phyloP scores from a whole-genome alignment of 2,113 vertebrate species.

The Petroica traversi region DNA sequence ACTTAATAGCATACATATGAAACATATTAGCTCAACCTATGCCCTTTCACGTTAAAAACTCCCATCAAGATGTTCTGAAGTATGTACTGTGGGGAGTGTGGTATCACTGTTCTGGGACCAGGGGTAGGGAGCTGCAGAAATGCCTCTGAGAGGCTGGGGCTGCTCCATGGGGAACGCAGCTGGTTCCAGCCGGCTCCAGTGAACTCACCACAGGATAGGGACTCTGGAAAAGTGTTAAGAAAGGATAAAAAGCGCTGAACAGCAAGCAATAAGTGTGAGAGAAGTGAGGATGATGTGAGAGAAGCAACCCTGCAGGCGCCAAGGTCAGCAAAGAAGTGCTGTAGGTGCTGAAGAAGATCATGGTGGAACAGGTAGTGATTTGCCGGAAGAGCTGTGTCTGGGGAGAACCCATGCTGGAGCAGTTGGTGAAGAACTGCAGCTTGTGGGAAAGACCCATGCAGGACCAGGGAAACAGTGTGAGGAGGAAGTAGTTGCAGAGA shows the following conservation, averaged over 20 bases:
- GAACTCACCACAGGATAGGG: not conserved
- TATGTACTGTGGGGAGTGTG: not conserved
- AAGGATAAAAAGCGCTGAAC: not conserved
- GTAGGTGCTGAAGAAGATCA: not conserved
- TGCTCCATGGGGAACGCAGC: not conserved
- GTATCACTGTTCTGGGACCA: not conserved
- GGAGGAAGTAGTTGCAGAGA: not conserved
- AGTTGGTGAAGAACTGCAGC: not conserved
- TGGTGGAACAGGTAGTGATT: not conserved
- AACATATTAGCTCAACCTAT: not conserved
- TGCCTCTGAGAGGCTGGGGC: not conserved
- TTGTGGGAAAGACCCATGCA: not conserved
- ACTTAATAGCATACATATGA: not conserved
- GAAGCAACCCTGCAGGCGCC: not conserved
- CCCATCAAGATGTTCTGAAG: not conserved
- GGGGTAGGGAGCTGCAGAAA: not conserved
- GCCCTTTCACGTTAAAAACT: not conserved
- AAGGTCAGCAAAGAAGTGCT: not conserved
- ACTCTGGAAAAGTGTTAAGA: not conserved
- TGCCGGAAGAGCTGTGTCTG: not conserved
- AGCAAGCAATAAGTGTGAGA: not conserved
- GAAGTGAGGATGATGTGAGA: not conserved
- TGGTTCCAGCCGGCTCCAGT: not conserved
- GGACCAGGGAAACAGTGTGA: not conserved
- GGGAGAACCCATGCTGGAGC: fast-evolving